phyloP scores from a whole-genome alignment of 2,797 vertebrate species.

The Chanos chanos region DNA sequence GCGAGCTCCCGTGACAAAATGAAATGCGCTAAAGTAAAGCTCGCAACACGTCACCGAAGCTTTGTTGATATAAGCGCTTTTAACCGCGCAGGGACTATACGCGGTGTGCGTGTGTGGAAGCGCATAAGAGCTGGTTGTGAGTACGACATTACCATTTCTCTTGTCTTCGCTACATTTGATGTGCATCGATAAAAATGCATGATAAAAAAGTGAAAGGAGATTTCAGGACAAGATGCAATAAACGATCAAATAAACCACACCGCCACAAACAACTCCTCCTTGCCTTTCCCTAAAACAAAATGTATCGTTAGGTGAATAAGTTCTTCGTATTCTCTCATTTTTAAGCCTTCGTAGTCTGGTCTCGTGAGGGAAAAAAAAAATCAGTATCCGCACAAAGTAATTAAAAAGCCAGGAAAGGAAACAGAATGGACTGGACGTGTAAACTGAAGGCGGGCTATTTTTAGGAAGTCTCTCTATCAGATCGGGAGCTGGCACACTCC shows the following conservation, averaged over 20 bases:
- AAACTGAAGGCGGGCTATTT: constrained; percentile 6
- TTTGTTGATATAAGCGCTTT: too few species aligned
- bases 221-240: constrained; percentile 64
- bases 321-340: constrained; percentile 55
- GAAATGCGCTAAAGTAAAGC: background rate
- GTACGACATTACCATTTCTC: too few species aligned
- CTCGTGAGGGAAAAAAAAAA: constrained; percentile 64
- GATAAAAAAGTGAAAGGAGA: too few species aligned
- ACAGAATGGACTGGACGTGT: constrained; percentile 6
- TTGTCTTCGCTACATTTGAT: too few species aligned
- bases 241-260: constrained; percentile 55
- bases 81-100: too few species aligned
- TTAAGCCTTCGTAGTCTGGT: constrained; percentile 58
- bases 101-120: too few species aligned
- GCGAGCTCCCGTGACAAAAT: background rate
- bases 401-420: constrained; percentile 45
- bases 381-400: constrained; percentile 55
- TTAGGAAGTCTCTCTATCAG: constrained; percentile 10
- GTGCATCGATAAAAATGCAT: too few species aligned
- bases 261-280: too few species aligned
- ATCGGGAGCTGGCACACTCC: constrained; percentile 12
- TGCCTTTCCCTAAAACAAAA: constrained; percentile 59
- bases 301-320: constrained; percentile 59
- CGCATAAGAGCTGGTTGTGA: too few species aligned
- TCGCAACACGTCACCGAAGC: background rate